A percentile compares a stretch with the other conserved stretches of the same genome.
phyloP scores from a whole-genome alignment of 1,140 invertebrate species.

The Whitmania pigra region DNA sequence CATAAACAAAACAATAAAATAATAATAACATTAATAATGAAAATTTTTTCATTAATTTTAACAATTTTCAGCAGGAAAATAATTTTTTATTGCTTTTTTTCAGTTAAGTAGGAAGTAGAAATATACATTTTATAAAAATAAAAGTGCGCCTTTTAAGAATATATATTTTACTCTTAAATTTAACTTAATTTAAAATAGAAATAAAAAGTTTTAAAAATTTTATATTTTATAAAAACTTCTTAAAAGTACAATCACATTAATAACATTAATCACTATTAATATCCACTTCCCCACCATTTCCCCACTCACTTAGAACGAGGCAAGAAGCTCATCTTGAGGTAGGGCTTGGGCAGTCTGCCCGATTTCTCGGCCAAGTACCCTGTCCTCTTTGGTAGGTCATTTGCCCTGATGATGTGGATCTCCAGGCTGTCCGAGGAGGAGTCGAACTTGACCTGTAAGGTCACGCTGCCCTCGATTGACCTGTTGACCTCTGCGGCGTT shows the following conservation, averaged over 20 bases:
- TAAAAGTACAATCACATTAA: not conserved
- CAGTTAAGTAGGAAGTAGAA: no score
- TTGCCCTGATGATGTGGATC: not conserved
- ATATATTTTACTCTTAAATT: no score
- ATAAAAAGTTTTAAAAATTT: no score
- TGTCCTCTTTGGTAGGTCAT: constrained; percentile 5
- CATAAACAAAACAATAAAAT: no score
- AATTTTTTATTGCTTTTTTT: no score
- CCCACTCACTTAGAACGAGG: not conserved
- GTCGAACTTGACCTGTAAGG: not conserved
- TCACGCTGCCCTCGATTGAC: constrained; percentile 2
- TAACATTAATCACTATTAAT: not conserved
- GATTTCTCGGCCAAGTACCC: constrained; percentile 11
- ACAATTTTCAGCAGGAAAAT: no score
- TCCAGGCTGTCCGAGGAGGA: not conserved
- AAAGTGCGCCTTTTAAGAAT: no score
- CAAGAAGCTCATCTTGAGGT: constrained; percentile 17
- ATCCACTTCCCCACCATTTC: not conserved
- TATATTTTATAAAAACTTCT: no score
- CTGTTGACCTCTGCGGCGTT: not conserved
- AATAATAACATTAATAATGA: no score
- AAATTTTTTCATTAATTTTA: no score
- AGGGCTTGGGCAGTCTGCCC: not conserved
- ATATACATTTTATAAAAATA: no score
- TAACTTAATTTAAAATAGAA: no score